Evolutionary conservation across 2,888 invertebrate genomes (phyloP).

Genomic region (Ormyrus labotus): DNA sequence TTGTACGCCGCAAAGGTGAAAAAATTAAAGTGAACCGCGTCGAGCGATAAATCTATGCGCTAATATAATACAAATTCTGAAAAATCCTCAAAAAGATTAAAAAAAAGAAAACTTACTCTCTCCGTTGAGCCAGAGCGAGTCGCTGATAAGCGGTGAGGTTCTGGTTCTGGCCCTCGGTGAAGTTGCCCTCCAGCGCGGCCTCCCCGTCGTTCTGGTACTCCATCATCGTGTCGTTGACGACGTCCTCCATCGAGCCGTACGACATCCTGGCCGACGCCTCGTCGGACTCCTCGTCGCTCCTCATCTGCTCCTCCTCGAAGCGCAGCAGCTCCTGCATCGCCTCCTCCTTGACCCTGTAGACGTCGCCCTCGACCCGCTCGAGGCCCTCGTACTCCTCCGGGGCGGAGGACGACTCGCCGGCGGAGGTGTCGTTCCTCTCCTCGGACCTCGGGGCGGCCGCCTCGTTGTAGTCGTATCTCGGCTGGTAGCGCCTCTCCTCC

Average conservation of each 20-base stretch:
- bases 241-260: conserved; percentile 44
- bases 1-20: no score
- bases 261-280: conserved; percentile 53
- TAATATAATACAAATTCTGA: background rate
- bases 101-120: conserved; percentile 66
- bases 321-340: conserved; percentile 65
- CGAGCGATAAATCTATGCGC: no score
- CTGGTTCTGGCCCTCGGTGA: conserved; percentile 59
- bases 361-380: conserved; percentile 73
- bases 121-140: conserved; percentile 66
- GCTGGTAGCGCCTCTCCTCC: conserved; percentile 19
- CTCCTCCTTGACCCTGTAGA: conserved; percentile 72
- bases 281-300: conserved; percentile 58
- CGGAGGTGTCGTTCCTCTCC: no score
- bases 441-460: background rate
- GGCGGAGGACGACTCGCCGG: no score
- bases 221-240: conserved; percentile 59
- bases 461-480: conserved; percentile 19
- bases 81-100: background rate
- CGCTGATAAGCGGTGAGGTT: conserved; percentile 68
- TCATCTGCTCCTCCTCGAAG: conserved; percentile 63
- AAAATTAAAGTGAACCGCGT: no score
- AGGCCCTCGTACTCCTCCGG: conserved; percentile 68
- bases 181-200: conserved; percentile 55
- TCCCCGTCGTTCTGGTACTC: conserved; percentile 60